phyloP scores from a whole-genome alignment of 2,888 invertebrate species.

The Nudaria mundana region DNA sequence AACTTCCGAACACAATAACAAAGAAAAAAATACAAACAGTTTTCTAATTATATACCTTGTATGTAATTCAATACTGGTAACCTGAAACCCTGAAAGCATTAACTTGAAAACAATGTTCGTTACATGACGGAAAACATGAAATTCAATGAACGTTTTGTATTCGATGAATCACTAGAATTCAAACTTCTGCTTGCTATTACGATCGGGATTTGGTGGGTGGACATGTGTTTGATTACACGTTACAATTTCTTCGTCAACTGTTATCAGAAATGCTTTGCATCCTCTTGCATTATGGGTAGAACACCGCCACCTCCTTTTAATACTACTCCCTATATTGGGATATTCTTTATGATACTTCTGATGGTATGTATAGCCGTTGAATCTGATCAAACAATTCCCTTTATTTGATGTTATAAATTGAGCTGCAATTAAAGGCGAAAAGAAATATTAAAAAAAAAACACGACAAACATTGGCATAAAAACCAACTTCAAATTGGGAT shows the following conservation, averaged over 20 bases:
- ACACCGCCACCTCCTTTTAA: slow-evolving; percentile 1
- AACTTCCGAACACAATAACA: too few relatives aligned
- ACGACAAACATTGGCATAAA: too few relatives aligned
- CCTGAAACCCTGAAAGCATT: too few relatives aligned
- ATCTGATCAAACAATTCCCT: slow-evolving; percentile 1
- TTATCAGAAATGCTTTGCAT: slow-evolving; percentile 1
- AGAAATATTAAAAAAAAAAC: too few relatives aligned
- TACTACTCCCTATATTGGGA: neutral
- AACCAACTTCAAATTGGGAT: too few relatives aligned
- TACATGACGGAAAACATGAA: too few relatives aligned
- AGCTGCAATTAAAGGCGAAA: neutral
- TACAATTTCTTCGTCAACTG: neutral
- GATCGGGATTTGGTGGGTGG: neutral
- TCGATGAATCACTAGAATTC: neutral
- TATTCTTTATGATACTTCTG: too few relatives aligned
- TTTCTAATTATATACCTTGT: too few relatives aligned
- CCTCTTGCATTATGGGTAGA: neutral
- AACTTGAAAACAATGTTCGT: too few relatives aligned
- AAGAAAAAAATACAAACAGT: too few relatives aligned
- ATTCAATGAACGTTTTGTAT: too few relatives aligned
- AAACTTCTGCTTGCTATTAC: neutral
- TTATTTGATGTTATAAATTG: neutral
- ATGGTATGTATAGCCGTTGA: slow-evolving; percentile 2
- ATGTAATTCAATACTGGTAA: too few relatives aligned
- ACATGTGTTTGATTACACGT: neutral